Evolutionary conservation across 2,113 vertebrate species (phyloP).

Genomic region (Tachuris rubrigastra): DNA sequence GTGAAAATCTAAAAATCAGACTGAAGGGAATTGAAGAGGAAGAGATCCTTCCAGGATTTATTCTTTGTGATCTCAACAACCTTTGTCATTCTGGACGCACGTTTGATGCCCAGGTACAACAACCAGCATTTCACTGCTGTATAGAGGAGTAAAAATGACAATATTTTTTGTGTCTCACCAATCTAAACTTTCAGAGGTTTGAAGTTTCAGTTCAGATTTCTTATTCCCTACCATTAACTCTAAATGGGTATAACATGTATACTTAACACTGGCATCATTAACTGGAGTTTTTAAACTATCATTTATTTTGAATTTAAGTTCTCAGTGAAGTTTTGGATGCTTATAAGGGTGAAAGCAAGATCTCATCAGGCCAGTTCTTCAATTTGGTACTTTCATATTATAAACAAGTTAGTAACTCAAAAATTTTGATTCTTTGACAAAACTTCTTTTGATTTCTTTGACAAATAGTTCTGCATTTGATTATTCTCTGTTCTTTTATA

Average conservation of each 20-base stretch:
- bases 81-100: constrained; percentile 98
- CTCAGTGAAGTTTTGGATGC: neutral
- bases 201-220: neutral
- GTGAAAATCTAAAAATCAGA: constrained; percentile 96
- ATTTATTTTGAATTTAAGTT: neutral
- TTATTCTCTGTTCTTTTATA: neutral
- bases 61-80: constrained; percentile 96
- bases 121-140: neutral
- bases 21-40: constrained; percentile 99
- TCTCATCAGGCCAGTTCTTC: neutral
- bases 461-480: neutral
- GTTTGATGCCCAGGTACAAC: constrained; percentile 93
- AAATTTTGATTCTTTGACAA: neutral
- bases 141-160: neutral
- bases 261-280: neutral
- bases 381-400: neutral
- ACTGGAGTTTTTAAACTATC: neutral
- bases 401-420: neutral
- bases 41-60: constrained; percentile 97
- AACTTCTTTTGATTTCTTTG: neutral
- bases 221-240: neutral
- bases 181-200: neutral
- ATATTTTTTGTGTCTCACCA: neutral
- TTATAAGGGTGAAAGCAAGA: neutral
- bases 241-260: neutral